Evolutionary conservation across 2,888 invertebrate genomes (phyloP).

Genomic region (Cephus sareptanus): DNA sequence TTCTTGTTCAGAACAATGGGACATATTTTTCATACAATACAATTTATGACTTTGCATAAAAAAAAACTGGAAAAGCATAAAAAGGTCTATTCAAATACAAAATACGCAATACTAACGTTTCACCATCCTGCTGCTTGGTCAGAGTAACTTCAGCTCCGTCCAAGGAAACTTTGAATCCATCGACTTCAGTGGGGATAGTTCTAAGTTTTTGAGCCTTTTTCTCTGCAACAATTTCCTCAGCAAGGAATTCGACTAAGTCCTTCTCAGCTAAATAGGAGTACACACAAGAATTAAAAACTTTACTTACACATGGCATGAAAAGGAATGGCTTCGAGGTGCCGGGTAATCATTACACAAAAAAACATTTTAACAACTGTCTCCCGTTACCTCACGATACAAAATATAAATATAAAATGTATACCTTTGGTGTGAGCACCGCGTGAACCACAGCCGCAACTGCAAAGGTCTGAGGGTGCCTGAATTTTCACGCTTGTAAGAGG

Average conservation of each 20-base stretch:
- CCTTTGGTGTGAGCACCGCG: slow-evolving; percentile 78
- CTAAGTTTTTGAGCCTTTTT: slow-evolving; percentile 84
- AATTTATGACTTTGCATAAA: neutral
- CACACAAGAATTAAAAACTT: slow-evolving; percentile 13
- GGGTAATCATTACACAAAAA: slow-evolving; percentile 3
- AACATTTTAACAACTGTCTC: neutral
- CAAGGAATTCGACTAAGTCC: slow-evolving; percentile 89
- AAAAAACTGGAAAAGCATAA: slow-evolving; percentile 3
- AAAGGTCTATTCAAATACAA: neutral
- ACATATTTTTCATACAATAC: neutral
- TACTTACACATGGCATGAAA: neutral
- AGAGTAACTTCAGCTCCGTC: slow-evolving; percentile 89
- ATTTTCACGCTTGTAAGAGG: slow-evolving; percentile 54
- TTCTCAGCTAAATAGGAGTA: slow-evolving; percentile 75
- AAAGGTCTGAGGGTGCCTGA: slow-evolving; percentile 72
- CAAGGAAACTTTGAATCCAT: slow-evolving; percentile 83
- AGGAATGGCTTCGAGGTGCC: neutral
- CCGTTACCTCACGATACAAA: slow-evolving; percentile 10
- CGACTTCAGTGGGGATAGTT: slow-evolving; percentile 79
- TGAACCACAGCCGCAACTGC: slow-evolving; percentile 75
- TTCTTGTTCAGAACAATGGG: neutral
- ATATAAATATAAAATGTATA: slow-evolving; percentile 53
- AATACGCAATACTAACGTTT: slow-evolving; percentile 71
- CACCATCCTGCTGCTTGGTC: slow-evolving; percentile 77
- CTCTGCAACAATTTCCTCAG: slow-evolving; percentile 94